phyloP scores from a whole-genome alignment of 2,113 vertebrate genomes.

The Lepus europaeus region DNA sequence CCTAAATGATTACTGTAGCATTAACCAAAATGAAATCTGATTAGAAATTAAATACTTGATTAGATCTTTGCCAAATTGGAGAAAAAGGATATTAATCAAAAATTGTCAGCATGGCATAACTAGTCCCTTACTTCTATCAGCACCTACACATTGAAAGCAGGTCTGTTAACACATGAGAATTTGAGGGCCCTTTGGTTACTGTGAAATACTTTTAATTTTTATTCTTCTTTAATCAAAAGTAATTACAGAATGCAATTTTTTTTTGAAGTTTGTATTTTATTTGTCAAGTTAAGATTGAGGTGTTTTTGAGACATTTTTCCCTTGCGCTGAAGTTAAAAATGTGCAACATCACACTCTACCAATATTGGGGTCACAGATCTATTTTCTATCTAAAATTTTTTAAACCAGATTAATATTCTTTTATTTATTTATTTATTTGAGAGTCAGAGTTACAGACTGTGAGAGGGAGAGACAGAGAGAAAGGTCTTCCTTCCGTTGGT shows the following conservation, averaged over 20 bases:
- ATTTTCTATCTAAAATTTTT: background rate
- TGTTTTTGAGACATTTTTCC: constrained; percentile 47
- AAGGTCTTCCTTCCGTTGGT: no score
- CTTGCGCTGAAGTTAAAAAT: background rate
- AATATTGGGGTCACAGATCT: background rate
- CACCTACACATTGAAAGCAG: constrained; percentile 78
- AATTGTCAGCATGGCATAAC: constrained; percentile 74
- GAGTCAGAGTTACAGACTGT: no score
- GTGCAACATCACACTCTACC: background rate
- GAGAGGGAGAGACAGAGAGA: no score
- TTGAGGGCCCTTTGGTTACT: constrained; percentile 81
- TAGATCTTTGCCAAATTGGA: constrained; percentile 79
- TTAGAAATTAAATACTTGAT: constrained; percentile 85
- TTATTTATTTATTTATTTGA: no score
- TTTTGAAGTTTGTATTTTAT: constrained; percentile 66
- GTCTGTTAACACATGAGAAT: constrained; percentile 70
- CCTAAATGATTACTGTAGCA: constrained; percentile 79
- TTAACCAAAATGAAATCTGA: constrained; percentile 86
- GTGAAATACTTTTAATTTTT: constrained; percentile 64
- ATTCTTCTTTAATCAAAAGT: constrained; percentile 82
- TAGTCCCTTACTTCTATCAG: constrained; percentile 65
- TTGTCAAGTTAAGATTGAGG: constrained; percentile 73
- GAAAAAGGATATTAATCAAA: constrained; percentile 84
- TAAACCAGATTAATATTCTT: no score
- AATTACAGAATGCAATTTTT: constrained; percentile 80